A percentile compares a stretch with the other conserved stretches of the same genome.
Evolutionary conservation across 2,888 invertebrate genomes (phyloP).

Genomic region (Autographa pulchrina): DNA sequence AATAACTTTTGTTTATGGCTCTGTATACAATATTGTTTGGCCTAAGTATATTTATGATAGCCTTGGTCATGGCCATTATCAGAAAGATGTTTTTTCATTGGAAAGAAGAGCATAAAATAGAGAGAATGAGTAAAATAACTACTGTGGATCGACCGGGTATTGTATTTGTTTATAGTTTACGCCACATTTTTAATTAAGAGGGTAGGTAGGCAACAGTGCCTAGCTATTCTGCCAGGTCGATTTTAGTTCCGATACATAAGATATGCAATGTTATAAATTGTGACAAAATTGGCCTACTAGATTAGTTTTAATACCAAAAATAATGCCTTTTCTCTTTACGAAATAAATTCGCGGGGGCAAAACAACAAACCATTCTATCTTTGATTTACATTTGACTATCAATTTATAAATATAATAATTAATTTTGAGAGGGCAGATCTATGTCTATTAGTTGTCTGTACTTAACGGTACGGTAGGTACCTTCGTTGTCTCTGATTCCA

Average conservation of each 20-base stretch:
- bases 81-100: constrained; percentile 85
- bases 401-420: too few species aligned
- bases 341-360: too few species aligned
- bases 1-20: constrained; percentile 72
- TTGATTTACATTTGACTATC: too few species aligned
- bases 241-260: too few species aligned
- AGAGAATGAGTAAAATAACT: constrained; percentile 63
- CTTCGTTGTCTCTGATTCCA: too few species aligned
- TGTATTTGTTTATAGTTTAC: constrained; percentile 25
- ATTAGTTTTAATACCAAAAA: background rate
- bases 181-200: background rate
- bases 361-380: too few species aligned
- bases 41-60: constrained; percentile 84
- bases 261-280: too few species aligned
- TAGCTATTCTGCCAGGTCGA: background rate
- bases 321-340: too few species aligned
- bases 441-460: too few species aligned
- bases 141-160: constrained; percentile 78
- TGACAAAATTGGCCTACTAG: background rate
- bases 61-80: constrained; percentile 81
- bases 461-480: too few species aligned
- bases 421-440: too few species aligned
- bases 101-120: constrained; percentile 83
- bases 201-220: background rate
- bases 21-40: constrained; percentile 84